phyloP scores from a whole-genome alignment of 1,140 invertebrate genomes.

The Radopholus similis region DNA sequence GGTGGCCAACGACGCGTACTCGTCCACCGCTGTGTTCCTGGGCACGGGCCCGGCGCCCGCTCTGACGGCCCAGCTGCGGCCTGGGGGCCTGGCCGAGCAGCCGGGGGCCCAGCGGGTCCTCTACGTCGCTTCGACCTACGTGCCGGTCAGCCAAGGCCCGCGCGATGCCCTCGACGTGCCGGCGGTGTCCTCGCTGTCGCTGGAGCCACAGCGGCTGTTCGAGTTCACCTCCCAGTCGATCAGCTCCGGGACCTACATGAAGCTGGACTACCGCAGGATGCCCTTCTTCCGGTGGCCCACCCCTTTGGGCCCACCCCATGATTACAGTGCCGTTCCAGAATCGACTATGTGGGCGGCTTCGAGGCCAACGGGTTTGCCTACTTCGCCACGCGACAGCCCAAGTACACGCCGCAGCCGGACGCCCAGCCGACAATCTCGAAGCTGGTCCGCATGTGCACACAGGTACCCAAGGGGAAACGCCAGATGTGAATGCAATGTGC shows the following conservation, averaged over 20 bases:
- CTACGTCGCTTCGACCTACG: constrained; percentile 52
- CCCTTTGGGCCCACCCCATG: neutral
- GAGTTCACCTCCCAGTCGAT: constrained; percentile 35
- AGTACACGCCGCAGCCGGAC: constrained; percentile 33
- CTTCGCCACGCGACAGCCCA: constrained; percentile 57
- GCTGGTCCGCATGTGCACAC: constrained; percentile 23
- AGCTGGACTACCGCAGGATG: constrained; percentile 19
- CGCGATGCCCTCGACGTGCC: constrained; percentile 51
- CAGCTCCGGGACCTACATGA: constrained; percentile 46
- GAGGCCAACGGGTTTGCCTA: constrained; percentile 53
- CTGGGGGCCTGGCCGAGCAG: neutral
- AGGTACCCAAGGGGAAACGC: too few species aligned
- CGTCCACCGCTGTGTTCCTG: constrained; percentile 53
- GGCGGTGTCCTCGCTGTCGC: constrained; percentile 33
- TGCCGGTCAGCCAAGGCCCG: constrained; percentile 38
- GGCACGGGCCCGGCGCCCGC: constrained; percentile 44
- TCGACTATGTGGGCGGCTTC: constrained; percentile 57
- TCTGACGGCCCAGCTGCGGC: neutral
- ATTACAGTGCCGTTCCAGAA: constrained; percentile 26
- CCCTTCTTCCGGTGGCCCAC: neutral
- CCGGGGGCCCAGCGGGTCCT: constrained; percentile 38
- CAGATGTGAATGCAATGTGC: too few species aligned
- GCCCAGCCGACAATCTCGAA: constrained; percentile 47
- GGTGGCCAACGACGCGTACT: constrained; percentile 51
- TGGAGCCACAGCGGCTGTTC: constrained; percentile 34